A percentile compares a stretch with the other conserved stretches of the same genome.
Evolutionary conservation across 2,888 invertebrate genomes (phyloP).

Genomic region (Leptinotarsa tumamoca): DNA sequence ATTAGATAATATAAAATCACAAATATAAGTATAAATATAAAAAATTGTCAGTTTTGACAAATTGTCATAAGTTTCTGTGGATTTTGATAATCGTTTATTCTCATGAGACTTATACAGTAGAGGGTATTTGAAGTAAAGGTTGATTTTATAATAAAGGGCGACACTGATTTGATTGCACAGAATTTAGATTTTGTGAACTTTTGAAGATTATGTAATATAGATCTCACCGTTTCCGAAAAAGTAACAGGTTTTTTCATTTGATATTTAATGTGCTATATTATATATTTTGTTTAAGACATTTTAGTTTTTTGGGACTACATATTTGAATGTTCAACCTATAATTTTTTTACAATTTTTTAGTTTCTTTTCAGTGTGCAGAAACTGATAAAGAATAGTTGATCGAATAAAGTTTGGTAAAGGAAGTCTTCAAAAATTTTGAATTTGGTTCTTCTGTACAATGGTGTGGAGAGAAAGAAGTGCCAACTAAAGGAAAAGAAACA

Average conservation of each 20-base stretch:
- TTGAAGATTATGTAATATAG: no score
- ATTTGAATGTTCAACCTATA: neutral
- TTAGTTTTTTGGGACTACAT: neutral
- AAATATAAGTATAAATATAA: no score
- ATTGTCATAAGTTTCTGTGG: no score
- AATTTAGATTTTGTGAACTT: neutral
- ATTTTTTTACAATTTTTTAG: neutral
- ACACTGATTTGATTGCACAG: neutral
- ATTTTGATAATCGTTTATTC: no score
- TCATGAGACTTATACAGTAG: no score
- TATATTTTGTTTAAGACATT: neutral
- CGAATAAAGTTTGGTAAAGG: neutral
- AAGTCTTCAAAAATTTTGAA: slow-evolving; percentile 3
- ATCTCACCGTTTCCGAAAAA: no score
- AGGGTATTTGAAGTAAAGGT: no score
- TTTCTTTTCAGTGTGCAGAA: neutral
- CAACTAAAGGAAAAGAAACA: no score
- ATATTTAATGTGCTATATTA: neutral
- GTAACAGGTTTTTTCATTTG: neutral
- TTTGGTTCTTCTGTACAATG: neutral
- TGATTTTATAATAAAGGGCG: neutral
- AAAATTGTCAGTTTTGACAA: no score
- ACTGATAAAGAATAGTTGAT: neutral
- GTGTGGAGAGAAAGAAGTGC: neutral
- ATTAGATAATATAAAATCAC: no score